Evolutionary conservation across 2,888 invertebrate genomes (phyloP), one percentile per base, ranked within the genome.

Genomic region (Caenorhabditis virilis): DNA sequence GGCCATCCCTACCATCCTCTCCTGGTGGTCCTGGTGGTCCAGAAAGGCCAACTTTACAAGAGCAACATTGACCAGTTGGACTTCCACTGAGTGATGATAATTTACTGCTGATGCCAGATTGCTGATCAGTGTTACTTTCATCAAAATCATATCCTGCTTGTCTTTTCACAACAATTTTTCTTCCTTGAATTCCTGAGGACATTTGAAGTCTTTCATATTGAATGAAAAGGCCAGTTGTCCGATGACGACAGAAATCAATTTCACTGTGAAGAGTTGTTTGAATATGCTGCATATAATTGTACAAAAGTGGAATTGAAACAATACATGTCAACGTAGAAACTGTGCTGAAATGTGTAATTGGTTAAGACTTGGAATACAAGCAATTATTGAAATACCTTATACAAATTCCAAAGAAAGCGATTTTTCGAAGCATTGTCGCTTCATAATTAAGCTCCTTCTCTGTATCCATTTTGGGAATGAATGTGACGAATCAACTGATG

Each of bases 251-350:
- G 55, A 76, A 77, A 53, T 77, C 77, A 36, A 77, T 72, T 69
- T 79, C 79, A 23, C 70, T 75, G 50, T 78, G 77, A 22, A 82
- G 65, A 22, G 76, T 69, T 1, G 78, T 72, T 51, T 80, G 81
- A 20, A 82, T 77, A 49, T 76, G 74, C 41, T 79, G 79, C 63
- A 82, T 74, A 67, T 82, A 82, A 56, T 74, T 79, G 72, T 79
- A 82, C 26, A 82, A 68, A 65, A 80, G 71, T 6, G 82, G 82
- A 33, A 82, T 72, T 55, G 76, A 71, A 13, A 82, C 66, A 30
- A 78, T 76, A 51, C 79, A 79, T 2, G 78, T 77, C 18, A 81
- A 46, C 2, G 77, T 78, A 18, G 82, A 79, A 20, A 82, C 74
- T 15, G 80, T 80, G 54, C 76, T 76, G 63, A 13, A 67, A 30